Percentiles rank a stretch among this genome's conserved stretches.
phyloP scores from a whole-genome alignment of 2,888 invertebrate genomes.

The Anorthoa munda region DNA sequence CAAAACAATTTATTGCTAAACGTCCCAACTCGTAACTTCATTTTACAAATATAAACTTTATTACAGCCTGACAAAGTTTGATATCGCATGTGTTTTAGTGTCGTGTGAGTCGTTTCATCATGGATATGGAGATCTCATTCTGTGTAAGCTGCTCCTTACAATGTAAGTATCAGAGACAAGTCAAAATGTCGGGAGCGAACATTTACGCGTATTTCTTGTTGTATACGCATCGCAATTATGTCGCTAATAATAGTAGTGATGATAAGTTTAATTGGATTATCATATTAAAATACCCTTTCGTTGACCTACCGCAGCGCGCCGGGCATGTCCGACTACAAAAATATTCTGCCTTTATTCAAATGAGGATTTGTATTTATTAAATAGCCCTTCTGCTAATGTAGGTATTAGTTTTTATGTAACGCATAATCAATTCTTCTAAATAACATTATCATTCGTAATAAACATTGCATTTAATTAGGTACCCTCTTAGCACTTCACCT shows the following conservation, averaged over 20 bases:
- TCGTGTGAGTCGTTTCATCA: constrained; percentile 50
- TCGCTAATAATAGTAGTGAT: constrained; percentile 71
- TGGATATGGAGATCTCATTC: constrained; percentile 69
- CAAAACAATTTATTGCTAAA: constrained; percentile 75
- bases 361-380: constrained; percentile 12
- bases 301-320: constrained; percentile 78
- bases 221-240: constrained; percentile 65
- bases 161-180: constrained; percentile 77
- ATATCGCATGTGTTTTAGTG: constrained; percentile 55
- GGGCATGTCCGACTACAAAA: constrained; percentile 16
- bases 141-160: constrained; percentile 80
- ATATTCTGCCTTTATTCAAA: constrained; percentile 32
- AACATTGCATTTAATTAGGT: constrained; percentile 25
- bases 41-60: constrained; percentile 63
- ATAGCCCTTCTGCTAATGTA: not conserved
- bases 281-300: constrained; percentile 61
- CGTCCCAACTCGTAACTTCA: constrained; percentile 60
- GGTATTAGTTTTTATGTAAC: not conserved
- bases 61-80: constrained; percentile 58
- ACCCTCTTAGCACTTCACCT: not conserved
- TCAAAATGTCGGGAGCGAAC: constrained; percentile 71
- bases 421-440: not conserved
- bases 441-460: constrained; percentile 1
- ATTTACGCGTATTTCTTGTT: constrained; percentile 72
- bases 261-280: constrained; percentile 70